These are phyloP conservation scores for Meliscaeva auricollis DNA, from an alignment of 2,888 invertebrate genomes.

Conservation along the genomic window DNA sequence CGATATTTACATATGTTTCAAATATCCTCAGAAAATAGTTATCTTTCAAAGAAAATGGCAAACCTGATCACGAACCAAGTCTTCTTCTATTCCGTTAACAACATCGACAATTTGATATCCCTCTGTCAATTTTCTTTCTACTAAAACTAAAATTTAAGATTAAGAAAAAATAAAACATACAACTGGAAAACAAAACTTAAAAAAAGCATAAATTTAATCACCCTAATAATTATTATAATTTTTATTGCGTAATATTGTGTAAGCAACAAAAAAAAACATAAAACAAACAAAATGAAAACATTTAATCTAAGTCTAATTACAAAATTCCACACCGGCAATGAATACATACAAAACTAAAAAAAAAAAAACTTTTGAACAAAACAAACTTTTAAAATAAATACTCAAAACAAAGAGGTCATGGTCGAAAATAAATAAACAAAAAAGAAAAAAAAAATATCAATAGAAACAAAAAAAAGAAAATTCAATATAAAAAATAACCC, in stretches of 20 bases:
- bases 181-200: slow-evolving; percentile 62
- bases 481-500: slow-evolving; percentile 42
- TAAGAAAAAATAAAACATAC: slow-evolving; percentile 52
- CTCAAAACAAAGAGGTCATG: slow-evolving; percentile 67
- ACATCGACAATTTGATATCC: background rate
- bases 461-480: slow-evolving; percentile 10
- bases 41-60: background rate
- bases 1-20: no score
- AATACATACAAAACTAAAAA: slow-evolving; percentile 36
- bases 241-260: slow-evolving; percentile 74
- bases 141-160: slow-evolving; percentile 68
- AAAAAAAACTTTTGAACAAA: slow-evolving; percentile 30
- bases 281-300: slow-evolving; percentile 34
- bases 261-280: slow-evolving; percentile 49
- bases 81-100: slow-evolving; percentile 6
- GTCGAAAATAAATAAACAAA: slow-evolving; percentile 45
- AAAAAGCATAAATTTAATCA: slow-evolving; percentile 74
- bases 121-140: slow-evolving; percentile 66
- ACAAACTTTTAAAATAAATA: slow-evolving; percentile 24
- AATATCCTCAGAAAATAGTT: no score
- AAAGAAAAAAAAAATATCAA: slow-evolving; percentile 39
- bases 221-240: slow-evolving; percentile 72
- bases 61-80: background rate
- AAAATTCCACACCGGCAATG: slow-evolving; percentile 74
- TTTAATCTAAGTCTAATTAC: slow-evolving; percentile 68